Conservation (phyloP, 2,888 invertebrate species). For the Panorpa germanica region DNA sequence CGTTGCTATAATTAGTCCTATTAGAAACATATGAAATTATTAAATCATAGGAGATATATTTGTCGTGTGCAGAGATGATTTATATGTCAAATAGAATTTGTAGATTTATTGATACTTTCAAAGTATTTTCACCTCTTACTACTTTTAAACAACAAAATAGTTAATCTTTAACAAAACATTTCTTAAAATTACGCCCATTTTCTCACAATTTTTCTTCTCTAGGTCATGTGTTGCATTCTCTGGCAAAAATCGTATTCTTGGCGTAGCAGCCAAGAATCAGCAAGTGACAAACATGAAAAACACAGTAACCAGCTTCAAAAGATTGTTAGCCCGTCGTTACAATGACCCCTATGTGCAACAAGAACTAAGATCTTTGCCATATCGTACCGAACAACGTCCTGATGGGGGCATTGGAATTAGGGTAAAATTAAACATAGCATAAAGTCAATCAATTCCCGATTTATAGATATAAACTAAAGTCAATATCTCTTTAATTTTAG, state of each 20-base stretch:
- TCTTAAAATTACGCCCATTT: no score
- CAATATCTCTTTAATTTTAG: no score
- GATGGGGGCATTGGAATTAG: conserved; percentile 75
- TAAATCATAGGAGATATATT: no score
- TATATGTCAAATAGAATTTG: no score
- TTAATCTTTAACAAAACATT: no score
- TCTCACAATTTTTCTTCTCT: conserved; percentile 21
- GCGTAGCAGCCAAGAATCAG: conserved; percentile 93
- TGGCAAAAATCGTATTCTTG: conserved; percentile 79
- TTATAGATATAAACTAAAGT: neutral
- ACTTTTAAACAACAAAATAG: no score
- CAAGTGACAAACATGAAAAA: conserved; percentile 95
- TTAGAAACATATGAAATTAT: no score
- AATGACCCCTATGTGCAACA: conserved; percentile 74
- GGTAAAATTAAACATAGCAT: conserved; percentile 35
- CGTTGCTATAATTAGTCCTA: no score
- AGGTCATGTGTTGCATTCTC: conserved; percentile 95
- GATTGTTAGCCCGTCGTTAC: conserved; percentile 77
- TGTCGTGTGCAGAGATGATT: no score
- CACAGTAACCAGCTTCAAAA: conserved; percentile 86
- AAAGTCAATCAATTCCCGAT: neutral
- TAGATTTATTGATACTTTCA: no score
- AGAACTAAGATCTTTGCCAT: conserved; percentile 65
- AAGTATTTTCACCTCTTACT: no score
- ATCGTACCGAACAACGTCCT: conserved; percentile 49